Evolutionary conservation across 2,113 vertebrate species (phyloP).

Genomic region (Onychostoma macrolepis): DNA sequence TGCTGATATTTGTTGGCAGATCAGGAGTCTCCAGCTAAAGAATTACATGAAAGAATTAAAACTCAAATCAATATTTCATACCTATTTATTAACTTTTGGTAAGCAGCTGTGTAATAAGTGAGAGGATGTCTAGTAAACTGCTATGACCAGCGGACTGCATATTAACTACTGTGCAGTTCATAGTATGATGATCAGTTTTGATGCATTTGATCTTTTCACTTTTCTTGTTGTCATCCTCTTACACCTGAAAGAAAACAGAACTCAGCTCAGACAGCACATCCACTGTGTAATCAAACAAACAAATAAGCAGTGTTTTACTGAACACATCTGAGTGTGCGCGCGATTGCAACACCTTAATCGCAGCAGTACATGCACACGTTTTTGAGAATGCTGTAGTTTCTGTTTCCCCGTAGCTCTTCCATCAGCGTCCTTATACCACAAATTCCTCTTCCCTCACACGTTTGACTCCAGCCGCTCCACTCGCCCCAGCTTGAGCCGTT

Average conservation of each 20-base stretch:
- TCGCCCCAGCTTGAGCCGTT: not conserved
- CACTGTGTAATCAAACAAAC: no score
- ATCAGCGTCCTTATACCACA: slow-evolving; percentile 26
- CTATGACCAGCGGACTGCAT: not conserved
- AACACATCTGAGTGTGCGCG: not conserved
- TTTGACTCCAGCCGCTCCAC: slow-evolving; percentile 35
- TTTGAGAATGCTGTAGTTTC: slow-evolving; percentile 26
- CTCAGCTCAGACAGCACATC: no score
- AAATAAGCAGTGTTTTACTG: no score
- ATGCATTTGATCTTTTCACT: not conserved
- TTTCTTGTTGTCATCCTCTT: not conserved
- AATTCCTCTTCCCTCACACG: slow-evolving; percentile 26
- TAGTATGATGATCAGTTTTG: not conserved
- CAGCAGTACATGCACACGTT: not conserved
- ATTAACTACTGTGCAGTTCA: not conserved
- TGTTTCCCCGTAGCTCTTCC: not conserved
- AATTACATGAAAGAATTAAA: not conserved
- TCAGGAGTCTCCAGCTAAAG: not conserved
- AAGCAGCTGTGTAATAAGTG: not conserved
- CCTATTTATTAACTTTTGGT: no score
- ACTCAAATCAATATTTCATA: not conserved
- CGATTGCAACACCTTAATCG: not conserved
- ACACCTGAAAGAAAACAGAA: not conserved
- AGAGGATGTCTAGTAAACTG: not conserved
- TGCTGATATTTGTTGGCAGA: not conserved